A percentile compares a stretch with the other conserved stretches of the same genome.
phyloP scores from a whole-genome alignment of 2,113 vertebrate genomes.

The Oceanodroma tethys region DNA sequence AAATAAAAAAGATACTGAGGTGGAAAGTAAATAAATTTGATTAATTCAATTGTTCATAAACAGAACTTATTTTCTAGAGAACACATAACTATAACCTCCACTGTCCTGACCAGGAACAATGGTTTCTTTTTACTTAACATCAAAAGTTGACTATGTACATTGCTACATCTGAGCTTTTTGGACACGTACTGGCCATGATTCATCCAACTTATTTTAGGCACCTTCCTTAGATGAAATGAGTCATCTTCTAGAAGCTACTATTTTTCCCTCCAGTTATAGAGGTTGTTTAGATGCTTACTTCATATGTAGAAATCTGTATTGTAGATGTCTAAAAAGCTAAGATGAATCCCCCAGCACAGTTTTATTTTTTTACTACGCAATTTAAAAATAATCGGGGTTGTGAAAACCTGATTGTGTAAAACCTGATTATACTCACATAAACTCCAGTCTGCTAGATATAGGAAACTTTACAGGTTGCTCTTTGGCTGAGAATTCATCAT shows the following conservation, averaged over 20 bases:
- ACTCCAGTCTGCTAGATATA: background rate
- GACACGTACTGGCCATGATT: background rate
- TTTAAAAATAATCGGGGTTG: background rate
- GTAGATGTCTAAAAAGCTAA: background rate
- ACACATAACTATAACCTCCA: background rate
- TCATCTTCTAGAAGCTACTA: background rate
- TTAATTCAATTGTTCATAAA: background rate
- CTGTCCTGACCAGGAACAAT: background rate
- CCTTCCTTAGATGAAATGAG: background rate
- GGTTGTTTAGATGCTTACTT: background rate
- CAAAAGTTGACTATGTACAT: background rate
- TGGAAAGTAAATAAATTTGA: background rate
- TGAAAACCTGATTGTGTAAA: background rate
- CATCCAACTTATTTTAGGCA: background rate
- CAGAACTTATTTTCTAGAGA: background rate
- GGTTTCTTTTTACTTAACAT: background rate
- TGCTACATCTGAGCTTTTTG: background rate
- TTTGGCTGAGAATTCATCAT: background rate
- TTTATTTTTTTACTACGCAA: background rate
- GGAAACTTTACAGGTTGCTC: background rate
- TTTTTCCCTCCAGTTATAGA: background rate
- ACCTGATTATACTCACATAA: background rate
- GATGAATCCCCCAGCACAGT: background rate
- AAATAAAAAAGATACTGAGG: background rate
- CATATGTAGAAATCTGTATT: background rate